These are phyloP conservation scores for Elysia crispata DNA, from an alignment of 2,888 invertebrate genomes.

Conservation along the genomic window DNA sequence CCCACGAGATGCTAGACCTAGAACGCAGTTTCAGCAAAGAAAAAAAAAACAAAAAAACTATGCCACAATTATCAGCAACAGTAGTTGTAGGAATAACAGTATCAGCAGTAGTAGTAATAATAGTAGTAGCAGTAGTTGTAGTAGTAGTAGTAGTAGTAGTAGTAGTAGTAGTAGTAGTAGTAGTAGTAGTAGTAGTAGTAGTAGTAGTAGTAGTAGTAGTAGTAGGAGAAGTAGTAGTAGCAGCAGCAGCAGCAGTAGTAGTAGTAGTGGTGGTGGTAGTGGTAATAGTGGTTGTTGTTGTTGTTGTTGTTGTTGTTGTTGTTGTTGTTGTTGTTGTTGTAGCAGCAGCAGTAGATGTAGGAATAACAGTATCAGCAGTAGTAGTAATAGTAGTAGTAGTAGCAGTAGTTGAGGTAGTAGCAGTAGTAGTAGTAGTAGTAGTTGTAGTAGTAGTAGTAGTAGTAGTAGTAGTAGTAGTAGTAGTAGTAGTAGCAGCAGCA, in stretches of 20 bases:
- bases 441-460: constrained; percentile 12
- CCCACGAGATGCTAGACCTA: no score
- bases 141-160: constrained; percentile 7
- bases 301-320: no score
- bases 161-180: constrained; percentile 34
- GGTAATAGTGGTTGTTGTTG: no score
- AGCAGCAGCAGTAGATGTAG: no score
- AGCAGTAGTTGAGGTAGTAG: no score
- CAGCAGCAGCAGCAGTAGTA: not conserved
- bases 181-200: constrained; percentile 31
- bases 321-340: no score
- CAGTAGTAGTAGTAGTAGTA: constrained; percentile 24
- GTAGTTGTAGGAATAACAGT: not conserved
- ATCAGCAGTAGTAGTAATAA: no score
- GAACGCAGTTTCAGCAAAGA: no score
- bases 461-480: constrained; percentile 19
- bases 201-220: constrained; percentile 32
- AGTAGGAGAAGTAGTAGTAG: not conserved
- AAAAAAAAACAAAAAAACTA: no score
- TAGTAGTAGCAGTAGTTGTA: not conserved
- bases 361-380: no score
- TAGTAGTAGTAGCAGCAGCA: no score
- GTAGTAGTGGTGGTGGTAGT: not conserved
- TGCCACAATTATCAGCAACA: not conserved
- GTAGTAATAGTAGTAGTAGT: no score